Evolutionary conservation across 2,797 vertebrate genomes (phyloP).

Genomic region (Philypnodon macrostomus): DNA sequence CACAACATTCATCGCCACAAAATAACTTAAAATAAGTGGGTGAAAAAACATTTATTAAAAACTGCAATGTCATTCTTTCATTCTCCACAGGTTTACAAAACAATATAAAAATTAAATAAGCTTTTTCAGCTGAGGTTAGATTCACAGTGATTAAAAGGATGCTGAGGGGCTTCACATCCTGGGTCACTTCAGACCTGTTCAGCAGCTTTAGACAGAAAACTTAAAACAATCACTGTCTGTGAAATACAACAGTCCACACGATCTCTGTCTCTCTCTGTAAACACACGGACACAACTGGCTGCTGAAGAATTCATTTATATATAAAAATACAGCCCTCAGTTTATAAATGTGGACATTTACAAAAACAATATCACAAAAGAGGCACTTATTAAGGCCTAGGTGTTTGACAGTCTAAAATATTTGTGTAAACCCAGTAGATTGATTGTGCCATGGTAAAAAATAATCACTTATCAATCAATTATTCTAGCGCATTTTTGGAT

Average conservation of each 20-base stretch:
- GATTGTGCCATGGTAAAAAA: too few relatives aligned
- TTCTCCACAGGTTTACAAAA: constrained; percentile 10
- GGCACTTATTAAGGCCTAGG: too few relatives aligned
- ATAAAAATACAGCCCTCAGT: too few relatives aligned
- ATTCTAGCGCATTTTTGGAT: too few relatives aligned
- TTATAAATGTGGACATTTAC: too few relatives aligned
- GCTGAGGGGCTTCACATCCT: constrained; percentile 2
- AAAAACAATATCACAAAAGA: too few relatives aligned
- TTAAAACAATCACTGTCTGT: constrained; percentile 16
- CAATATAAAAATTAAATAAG: constrained; percentile 13
- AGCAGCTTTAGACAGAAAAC: constrained; percentile 44
- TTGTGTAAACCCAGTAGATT: too few relatives aligned
- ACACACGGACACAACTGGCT: too few relatives aligned
- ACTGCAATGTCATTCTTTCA: neutral
- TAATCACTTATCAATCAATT: too few relatives aligned
- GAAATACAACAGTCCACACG: constrained; percentile 6
- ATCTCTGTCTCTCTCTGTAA: too few relatives aligned
- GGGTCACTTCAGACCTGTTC: constrained; percentile 5
- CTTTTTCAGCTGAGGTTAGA: constrained; percentile 18
- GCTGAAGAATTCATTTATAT: too few relatives aligned
- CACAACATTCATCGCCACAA: neutral
- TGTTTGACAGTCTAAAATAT: too few relatives aligned
- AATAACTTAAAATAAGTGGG: neutral
- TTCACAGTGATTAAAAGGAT: constrained; percentile 29
- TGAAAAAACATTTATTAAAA: constrained; percentile 23